These are phyloP conservation scores for Neolamprologus toae DNA, from an alignment of 2,113 vertebrate species.

Conservation along the genomic window DNA sequence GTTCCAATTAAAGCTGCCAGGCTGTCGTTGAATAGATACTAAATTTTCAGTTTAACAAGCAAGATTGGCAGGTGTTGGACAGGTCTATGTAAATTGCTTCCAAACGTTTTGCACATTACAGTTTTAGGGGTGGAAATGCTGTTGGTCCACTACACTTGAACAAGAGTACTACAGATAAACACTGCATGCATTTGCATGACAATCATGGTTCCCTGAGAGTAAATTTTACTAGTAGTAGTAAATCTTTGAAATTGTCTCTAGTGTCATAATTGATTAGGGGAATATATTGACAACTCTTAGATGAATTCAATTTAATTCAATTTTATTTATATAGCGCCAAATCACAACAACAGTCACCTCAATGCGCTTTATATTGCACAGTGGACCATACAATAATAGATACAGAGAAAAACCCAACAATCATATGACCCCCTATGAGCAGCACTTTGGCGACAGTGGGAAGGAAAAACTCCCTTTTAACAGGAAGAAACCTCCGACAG, in stretches of 20 bases:
- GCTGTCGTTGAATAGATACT: background rate
- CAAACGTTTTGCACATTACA: background rate
- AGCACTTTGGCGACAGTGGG: accelerated
- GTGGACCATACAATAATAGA: background rate
- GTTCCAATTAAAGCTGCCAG: background rate
- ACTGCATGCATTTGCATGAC: background rate
- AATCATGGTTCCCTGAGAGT: background rate
- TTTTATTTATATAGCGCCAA: background rate
- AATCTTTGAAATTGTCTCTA: background rate
- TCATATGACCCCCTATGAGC: background rate
- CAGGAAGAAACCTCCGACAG: accelerated
- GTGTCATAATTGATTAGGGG: background rate
- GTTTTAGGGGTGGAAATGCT: background rate
- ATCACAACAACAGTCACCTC: background rate
- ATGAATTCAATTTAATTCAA: accelerated
- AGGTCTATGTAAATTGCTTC: background rate
- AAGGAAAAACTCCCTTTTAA: accelerated
- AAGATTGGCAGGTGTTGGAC: background rate
- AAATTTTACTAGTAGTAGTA: background rate
- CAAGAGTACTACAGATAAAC: background rate
- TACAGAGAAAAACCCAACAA: background rate
- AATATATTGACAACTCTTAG: background rate
- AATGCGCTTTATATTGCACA: accelerated
- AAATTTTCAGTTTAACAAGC: background rate
- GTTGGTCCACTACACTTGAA: background rate